Percentiles rank a stretch among this genome's conserved stretches.
These are phyloP conservation scores for Sciurus vulgaris DNA, from an alignment of 2,797 vertebrate genomes.

Conservation along the genomic window DNA sequence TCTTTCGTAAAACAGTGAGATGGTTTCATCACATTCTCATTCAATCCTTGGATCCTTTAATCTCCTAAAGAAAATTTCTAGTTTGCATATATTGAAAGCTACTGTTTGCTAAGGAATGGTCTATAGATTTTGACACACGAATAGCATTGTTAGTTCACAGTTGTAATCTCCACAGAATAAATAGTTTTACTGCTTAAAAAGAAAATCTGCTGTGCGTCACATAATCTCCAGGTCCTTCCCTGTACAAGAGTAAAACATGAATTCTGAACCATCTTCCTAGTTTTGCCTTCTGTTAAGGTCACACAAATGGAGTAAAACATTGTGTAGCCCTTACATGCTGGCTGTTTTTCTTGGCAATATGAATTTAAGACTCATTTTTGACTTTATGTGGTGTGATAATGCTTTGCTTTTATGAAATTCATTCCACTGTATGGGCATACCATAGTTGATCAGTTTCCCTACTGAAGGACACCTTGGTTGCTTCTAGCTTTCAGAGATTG, in stretches of 20 bases:
- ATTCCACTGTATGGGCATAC: not conserved
- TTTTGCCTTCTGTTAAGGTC: not conserved
- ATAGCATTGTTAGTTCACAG: not conserved
- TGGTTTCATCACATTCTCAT: not conserved
- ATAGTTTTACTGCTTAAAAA: not conserved
- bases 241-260: not conserved
- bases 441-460: not conserved
- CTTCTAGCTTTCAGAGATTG: not conserved
- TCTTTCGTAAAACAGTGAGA: not conserved
- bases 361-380: not conserved
- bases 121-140: not conserved
- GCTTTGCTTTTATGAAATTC: not conserved
- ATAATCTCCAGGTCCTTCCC: rapidly evolving
- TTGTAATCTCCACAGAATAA: not conserved
- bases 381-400: not conserved
- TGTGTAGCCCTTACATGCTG: not conserved
- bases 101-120: not conserved
- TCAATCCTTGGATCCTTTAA: not conserved
- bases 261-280: not conserved
- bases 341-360: not conserved
- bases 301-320: not conserved
- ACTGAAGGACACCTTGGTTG: not conserved
- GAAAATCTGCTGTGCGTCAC: not conserved
- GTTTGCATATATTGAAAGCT: not conserved
- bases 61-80: not conserved